A percentile compares a stretch with the other conserved stretches of the same genome.
These are phyloP conservation scores for Cephus runcator DNA, from an alignment of 2,888 invertebrate genomes.

Conservation along the genomic window DNA sequence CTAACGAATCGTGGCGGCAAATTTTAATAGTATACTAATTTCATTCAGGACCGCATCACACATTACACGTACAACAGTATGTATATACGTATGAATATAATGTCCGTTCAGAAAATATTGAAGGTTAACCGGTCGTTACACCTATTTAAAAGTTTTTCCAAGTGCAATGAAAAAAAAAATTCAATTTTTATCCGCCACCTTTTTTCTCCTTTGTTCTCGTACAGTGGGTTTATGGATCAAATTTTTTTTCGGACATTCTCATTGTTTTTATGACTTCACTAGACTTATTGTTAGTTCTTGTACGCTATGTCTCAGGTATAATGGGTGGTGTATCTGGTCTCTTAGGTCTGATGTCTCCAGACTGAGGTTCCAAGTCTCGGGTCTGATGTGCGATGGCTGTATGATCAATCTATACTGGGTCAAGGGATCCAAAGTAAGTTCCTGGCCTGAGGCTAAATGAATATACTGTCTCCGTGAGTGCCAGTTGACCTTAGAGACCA, in stretches of 20 bases:
- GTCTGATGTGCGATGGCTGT: neutral
- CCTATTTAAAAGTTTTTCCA: neutral
- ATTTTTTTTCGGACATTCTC: neutral
- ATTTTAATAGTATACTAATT: neutral
- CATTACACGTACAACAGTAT: neutral
- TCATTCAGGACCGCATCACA: neutral
- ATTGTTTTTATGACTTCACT: neutral
- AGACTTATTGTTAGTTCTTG: neutral
- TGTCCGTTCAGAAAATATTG: neutral
- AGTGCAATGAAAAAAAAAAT: neutral
- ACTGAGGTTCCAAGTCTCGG: neutral
- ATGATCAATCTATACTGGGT: neutral
- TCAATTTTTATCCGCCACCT: neutral
- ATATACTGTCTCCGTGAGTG: neutral
- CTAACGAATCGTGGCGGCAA: neutral
- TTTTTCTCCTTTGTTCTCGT: neutral
- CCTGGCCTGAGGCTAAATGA: neutral
- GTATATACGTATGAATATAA: neutral
- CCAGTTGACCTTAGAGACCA: constrained; percentile 1
- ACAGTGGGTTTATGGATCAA: neutral
- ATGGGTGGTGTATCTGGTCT: neutral
- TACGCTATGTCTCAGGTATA: neutral
- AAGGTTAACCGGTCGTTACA: neutral
- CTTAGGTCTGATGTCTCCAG: neutral
- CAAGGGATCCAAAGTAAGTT: constrained; percentile 3